Evolutionary conservation across 2,113 vertebrate species (phyloP), one percentile per base, ranked within the genome.

Genomic region (Ageneiosus marmoratus): DNA sequence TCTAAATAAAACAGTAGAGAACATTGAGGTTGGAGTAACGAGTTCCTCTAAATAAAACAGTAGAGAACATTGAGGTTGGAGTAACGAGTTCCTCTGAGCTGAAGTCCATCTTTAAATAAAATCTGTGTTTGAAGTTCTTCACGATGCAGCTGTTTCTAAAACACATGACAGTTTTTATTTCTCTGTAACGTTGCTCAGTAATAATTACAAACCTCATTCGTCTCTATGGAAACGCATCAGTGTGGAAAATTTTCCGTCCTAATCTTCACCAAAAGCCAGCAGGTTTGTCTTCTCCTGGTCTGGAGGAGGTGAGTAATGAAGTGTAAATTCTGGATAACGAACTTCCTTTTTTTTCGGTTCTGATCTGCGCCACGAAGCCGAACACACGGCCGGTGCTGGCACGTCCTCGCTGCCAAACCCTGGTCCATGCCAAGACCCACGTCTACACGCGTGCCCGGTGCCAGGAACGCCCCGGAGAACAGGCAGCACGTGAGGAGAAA

Each of bases 321-420:
- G 72, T 55, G 55, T 79, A n/a, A 56, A 32, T 56, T 46, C 63
- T 85, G 80, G 80, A 69, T 62, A 51, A 44, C 2, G 1, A 69
- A 46, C 63, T 70, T 78, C 37, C 63, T 58, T 63, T 53, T 69
- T 53, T 69, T 56, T n/a, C 78, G 50, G 46, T 82, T 34, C 29
- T 76, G 80, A 56, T 60, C 76, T 79, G 41, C 46, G 37, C 78
- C 78, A n/a, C 41, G 55, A 73, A 24, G 27, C 53, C 50, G 48
- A 84, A 76, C 70, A 81, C 78, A 76, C 73, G 37, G 72, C 62
- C 46, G 18, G 70, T 8, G 29, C n/a, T 81, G 78, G 84, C 62
- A 46, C 24, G 4, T 48, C 37, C 7, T 29, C 13, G 9, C 37
- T 62, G 77, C 77, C 77, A 79, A 79, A 79, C 32, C 41, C 56